phyloP scores from a whole-genome alignment of 2,113 vertebrate species.

The Chelonoidis abingdonii region DNA sequence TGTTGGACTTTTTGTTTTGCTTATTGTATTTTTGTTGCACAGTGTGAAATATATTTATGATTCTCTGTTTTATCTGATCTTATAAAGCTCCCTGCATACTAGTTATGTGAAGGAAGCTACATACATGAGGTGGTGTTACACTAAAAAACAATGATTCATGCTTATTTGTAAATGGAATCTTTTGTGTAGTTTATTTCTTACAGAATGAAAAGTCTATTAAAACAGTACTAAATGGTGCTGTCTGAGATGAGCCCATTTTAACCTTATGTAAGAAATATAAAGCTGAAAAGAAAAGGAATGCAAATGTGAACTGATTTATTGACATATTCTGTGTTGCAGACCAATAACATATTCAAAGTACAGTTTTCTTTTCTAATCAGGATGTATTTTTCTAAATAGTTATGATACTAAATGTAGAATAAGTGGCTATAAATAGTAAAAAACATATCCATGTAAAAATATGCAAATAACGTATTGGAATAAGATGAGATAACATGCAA shows the following conservation, averaged over 20 bases:
- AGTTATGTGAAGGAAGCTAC: not conserved
- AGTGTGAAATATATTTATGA: not conserved
- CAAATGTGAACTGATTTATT: not conserved
- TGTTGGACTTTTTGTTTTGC: not conserved
- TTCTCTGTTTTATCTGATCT: conserved; percentile 1
- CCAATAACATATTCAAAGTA: not conserved
- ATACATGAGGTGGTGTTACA: not conserved
- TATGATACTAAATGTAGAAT: not conserved
- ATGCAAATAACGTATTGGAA: not conserved
- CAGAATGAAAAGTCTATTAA: not conserved
- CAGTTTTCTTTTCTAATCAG: not conserved
- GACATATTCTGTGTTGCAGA: not conserved
- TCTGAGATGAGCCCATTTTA: not conserved
- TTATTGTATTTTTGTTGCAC: not conserved
- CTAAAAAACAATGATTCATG: not conserved
- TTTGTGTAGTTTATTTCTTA: not conserved
- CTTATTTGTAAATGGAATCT: not conserved
- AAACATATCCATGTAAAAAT: not conserved
- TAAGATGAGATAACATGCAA: not conserved
- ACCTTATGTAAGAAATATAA: not conserved
- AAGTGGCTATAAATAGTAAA: not conserved
- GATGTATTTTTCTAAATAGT: not conserved
- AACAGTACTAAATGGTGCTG: not conserved
- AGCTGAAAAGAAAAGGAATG: not conserved
- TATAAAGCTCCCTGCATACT: not conserved